phyloP scores from a whole-genome alignment of 2,113 vertebrate genomes.

The Rousettus leschenaultii region DNA sequence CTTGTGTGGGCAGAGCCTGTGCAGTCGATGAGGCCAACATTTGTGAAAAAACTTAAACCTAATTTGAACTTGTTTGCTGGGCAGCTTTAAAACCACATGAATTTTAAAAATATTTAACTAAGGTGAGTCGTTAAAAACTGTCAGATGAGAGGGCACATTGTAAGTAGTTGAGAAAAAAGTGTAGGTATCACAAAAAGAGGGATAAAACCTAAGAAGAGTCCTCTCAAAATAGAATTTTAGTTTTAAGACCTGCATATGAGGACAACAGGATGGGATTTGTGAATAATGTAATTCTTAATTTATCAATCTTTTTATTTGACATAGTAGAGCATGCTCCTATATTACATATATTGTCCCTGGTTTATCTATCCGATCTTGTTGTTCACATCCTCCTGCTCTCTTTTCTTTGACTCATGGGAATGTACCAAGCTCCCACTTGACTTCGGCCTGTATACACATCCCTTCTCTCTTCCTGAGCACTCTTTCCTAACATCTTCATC shows the following conservation, averaged over 20 bases:
- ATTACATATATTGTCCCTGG: background rate
- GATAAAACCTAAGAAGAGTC: background rate
- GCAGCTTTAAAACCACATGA: background rate
- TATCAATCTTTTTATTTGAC: background rate
- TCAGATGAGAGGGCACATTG: background rate
- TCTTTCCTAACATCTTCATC: background rate
- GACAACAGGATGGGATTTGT: background rate
- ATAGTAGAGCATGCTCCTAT: background rate
- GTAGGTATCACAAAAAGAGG: background rate
- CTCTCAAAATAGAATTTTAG: background rate
- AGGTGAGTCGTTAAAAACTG: background rate
- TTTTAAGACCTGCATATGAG: background rate
- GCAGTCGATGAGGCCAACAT: background rate
- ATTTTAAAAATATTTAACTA: background rate
- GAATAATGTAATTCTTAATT: background rate
- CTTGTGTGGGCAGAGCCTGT: background rate
- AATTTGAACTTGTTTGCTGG: background rate
- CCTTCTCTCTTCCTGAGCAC: background rate
- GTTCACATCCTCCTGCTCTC: background rate
- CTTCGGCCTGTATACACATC: background rate
- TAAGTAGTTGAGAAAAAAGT: background rate
- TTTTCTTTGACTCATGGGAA: background rate
- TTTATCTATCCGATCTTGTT: background rate
- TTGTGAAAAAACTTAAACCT: background rate
- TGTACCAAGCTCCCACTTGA: background rate